Evolutionary conservation across 2,797 vertebrate genomes (phyloP).

Genomic region (Sebastes wilsoni): DNA sequence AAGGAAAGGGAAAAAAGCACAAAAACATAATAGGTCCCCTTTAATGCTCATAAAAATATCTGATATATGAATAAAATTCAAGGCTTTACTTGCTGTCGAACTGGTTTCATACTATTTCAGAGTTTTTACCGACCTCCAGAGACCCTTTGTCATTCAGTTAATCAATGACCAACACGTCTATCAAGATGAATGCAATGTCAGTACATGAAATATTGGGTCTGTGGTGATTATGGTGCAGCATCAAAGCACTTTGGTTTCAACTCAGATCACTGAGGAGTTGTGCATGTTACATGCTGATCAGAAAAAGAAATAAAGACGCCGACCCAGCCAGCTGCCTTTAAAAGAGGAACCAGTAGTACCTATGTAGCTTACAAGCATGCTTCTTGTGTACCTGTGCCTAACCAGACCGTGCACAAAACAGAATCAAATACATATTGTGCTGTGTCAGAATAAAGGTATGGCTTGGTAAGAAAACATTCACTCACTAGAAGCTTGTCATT

Average conservation of each 20-base stretch:
- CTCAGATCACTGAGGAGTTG: slow-evolving; percentile 51
- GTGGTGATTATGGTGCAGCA: slow-evolving; percentile 16
- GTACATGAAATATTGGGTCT: not conserved
- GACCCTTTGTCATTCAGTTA: not conserved
- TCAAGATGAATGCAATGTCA: not conserved
- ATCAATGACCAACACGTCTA: not conserved
- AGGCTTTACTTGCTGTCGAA: not conserved
- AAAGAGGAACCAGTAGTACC: slow-evolving; percentile 21
- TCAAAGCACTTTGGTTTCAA: slow-evolving; percentile 64
- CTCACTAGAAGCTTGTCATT: slow-evolving; percentile 13
- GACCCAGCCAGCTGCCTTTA: slow-evolving; percentile 63
- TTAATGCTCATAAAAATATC: not conserved
- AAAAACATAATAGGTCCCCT: too few species aligned
- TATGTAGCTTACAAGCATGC: slow-evolving; percentile 14
- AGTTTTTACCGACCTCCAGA: not conserved
- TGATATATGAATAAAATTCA: not conserved
- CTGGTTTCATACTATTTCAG: not conserved
- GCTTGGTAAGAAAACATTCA: slow-evolving; percentile 45
- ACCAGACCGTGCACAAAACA: slow-evolving; percentile 44
- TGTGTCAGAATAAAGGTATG: slow-evolving; percentile 45
- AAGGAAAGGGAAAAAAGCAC: too few species aligned
- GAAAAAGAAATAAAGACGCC: slow-evolving; percentile 24
- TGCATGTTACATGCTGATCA: slow-evolving; percentile 37
- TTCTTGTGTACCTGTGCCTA: slow-evolving; percentile 13
- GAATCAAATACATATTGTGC: slow-evolving; percentile 51